Evolutionary conservation across 2,888 invertebrate genomes (phyloP).

Genomic region (Smittia aterrima): DNA sequence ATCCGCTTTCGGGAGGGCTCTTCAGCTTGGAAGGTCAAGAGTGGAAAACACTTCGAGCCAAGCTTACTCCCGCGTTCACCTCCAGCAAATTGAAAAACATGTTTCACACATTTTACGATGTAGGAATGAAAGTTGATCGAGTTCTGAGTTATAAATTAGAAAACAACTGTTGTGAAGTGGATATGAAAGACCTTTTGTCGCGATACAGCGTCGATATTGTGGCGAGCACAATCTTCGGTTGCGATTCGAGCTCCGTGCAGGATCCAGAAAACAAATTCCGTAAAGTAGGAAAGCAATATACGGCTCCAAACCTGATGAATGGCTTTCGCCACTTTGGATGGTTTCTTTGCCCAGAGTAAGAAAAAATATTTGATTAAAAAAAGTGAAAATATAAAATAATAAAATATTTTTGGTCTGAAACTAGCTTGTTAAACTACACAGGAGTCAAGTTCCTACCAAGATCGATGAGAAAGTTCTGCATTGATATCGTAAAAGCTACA

Average conservation of each 20-base stretch:
- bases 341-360: conserved; percentile 49
- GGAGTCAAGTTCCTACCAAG: conserved; percentile 44
- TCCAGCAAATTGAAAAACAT: conserved; percentile 66
- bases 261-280: conserved; percentile 52
- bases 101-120: conserved; percentile 60
- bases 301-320: conserved; percentile 37
- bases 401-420: too few species aligned
- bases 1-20: conserved; percentile 62
- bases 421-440: conserved; percentile 43
- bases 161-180: conserved; percentile 50
- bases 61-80: conserved; percentile 66
- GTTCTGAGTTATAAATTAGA: conserved; percentile 56
- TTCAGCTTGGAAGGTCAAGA: conserved; percentile 59
- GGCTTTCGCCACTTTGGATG: conserved; percentile 43
- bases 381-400: neutral
- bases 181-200: conserved; percentile 48
- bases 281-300: conserved; percentile 45
- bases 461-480: conserved; percentile 47
- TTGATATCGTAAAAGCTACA: conserved; percentile 51
- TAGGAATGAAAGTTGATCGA: conserved; percentile 58
- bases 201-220: conserved; percentile 55
- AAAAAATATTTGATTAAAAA: neutral
- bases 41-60: conserved; percentile 64
- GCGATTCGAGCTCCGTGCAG: conserved; percentile 52
- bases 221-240: conserved; percentile 55